Conservation (phyloP, 2,888 invertebrate genomes). For the Athetis lepigone region DNA sequence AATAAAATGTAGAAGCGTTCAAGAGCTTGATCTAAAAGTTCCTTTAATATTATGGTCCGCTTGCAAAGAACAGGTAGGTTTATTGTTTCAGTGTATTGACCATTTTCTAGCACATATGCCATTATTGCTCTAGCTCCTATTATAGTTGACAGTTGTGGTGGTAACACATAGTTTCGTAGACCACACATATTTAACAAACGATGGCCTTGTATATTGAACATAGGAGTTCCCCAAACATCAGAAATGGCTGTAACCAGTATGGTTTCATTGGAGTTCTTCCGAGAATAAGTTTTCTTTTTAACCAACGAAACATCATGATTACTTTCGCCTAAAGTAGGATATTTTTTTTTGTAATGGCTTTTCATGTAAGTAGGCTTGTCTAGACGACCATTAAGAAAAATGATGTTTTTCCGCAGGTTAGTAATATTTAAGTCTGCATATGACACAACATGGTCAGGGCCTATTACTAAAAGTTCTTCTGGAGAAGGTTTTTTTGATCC, state of each 20-base stretch:
- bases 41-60: slow-evolving; percentile 69
- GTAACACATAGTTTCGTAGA: slow-evolving; percentile 72
- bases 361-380: slow-evolving; percentile 66
- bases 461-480: slow-evolving; percentile 54
- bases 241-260: slow-evolving; percentile 58
- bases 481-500: slow-evolving; percentile 18
- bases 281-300: slow-evolving; percentile 79
- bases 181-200: slow-evolving; percentile 5
- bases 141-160: slow-evolving; percentile 80
- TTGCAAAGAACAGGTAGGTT: slow-evolving; percentile 66
- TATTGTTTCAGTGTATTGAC: slow-evolving; percentile 43
- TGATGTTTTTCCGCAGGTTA: slow-evolving; percentile 74
- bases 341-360: slow-evolving; percentile 66
- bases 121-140: slow-evolving; percentile 79
- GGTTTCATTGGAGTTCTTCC: slow-evolving; percentile 61
- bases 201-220: slow-evolving; percentile 32
- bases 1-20: slow-evolving; percentile 78
- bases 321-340: slow-evolving; percentile 67
- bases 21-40: slow-evolving; percentile 69
- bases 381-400: slow-evolving; percentile 75
- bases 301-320: slow-evolving; percentile 59
- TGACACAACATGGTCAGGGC: slow-evolving; percentile 21
- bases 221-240: slow-evolving; percentile 77
- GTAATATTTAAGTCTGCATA: slow-evolving; percentile 64
- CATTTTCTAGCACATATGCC: slow-evolving; percentile 60